Conservation (phyloP, 2,113 vertebrate genomes). For the Cyphomyrus plagiostoma region DNA sequence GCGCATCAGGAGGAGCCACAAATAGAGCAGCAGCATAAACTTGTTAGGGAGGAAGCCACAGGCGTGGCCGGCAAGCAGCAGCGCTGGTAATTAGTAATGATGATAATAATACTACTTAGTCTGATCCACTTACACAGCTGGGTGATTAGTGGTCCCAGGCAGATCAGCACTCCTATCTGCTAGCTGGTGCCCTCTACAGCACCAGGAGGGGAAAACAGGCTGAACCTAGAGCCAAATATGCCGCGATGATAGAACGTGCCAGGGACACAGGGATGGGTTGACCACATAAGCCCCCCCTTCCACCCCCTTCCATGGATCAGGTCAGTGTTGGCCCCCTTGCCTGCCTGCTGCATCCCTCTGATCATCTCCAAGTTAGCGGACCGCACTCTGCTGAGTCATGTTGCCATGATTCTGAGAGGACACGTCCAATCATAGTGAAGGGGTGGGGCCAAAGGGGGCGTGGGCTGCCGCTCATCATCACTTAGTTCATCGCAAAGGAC, state of each 20-base stretch:
- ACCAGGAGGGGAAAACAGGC: not conserved
- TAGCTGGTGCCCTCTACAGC: not conserved
- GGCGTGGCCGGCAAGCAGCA: not conserved
- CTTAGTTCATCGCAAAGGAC: not conserved
- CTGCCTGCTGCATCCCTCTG: not conserved
- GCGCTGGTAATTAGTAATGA: not conserved
- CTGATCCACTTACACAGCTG: conserved; percentile 9
- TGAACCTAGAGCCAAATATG: not conserved
- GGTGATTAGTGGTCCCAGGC: conserved; percentile 5
- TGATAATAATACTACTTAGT: not conserved
- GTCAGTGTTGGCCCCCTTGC: not conserved
- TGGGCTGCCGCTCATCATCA: not conserved
- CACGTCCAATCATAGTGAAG: not conserved
- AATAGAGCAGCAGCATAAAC: not conserved
- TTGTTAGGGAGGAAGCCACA: not conserved
- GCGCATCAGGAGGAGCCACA: not conserved
- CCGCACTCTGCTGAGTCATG: not conserved
- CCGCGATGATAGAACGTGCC: not conserved
- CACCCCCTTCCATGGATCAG: not conserved
- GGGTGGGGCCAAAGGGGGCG: not conserved
- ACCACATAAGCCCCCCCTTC: not conserved
- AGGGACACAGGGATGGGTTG: not conserved
- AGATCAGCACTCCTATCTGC: not conserved
- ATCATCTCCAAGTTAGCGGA: not conserved
- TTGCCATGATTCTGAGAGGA: not conserved